Conservation (phyloP, 2,797 vertebrate species). For the Morus bassanus region DNA sequence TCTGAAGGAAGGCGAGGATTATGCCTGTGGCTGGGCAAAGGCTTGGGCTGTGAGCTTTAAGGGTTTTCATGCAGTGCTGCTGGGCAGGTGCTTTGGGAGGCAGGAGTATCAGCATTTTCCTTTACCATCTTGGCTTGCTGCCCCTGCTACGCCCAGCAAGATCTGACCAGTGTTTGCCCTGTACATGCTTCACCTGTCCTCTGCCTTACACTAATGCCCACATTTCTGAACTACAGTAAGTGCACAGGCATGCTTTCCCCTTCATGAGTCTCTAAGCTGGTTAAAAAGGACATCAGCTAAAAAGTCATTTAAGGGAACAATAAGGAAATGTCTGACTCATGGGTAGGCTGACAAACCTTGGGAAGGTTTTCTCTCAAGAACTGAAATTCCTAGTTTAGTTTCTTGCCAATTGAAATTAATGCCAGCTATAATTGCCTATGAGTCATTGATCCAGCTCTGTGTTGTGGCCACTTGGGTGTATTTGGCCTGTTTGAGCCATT, state of each 20-base stretch:
- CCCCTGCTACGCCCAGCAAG: background rate
- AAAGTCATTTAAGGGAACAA: background rate
- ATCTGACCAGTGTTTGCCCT: background rate
- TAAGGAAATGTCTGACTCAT: slow-evolving; percentile 1
- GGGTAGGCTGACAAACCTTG: background rate
- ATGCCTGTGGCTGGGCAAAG: background rate
- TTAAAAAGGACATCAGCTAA: background rate
- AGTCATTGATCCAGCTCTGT: slow-evolving; percentile 6
- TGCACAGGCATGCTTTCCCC: background rate
- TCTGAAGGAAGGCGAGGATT: background rate
- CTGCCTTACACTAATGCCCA: background rate
- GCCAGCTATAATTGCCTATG: background rate
- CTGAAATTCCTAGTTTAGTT: background rate
- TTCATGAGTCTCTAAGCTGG: background rate
- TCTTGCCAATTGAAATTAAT: background rate
- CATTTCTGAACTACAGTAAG: background rate
- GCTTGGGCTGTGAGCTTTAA: background rate
- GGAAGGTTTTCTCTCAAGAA: background rate
- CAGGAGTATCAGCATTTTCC: background rate
- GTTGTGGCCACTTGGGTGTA: background rate
- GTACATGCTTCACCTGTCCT: background rate
- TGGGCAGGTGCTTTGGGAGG: background rate
- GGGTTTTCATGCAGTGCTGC: background rate
- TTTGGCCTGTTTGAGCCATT: slow-evolving; percentile 1
- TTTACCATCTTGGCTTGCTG: background rate